Evolutionary conservation across 2,888 invertebrate species (phyloP), one percentile per base, ranked within the genome.

Genomic region (Amblyjoppa proteus): DNA sequence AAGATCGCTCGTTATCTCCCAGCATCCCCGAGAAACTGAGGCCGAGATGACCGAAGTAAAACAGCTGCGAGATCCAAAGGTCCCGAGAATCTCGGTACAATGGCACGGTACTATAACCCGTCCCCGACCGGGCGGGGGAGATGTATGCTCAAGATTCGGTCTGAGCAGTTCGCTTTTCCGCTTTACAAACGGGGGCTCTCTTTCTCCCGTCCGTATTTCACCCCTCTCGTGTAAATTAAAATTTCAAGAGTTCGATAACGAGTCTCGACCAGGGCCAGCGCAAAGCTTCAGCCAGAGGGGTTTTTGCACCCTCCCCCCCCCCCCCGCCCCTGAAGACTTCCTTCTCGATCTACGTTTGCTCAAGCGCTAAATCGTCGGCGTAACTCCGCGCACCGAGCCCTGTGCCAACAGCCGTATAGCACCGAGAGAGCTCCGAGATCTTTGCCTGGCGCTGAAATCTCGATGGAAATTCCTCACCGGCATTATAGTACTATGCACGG

Each of bases 231-330:
- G 82, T 85, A 82, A 85, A 85, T 90, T 90, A 90, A 91, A 90
- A 89, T 90, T 91, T 92, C 88, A 90, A 90, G 90, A 89, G 90
- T 88, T 84, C 87, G 89, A 92, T 91, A 91, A 91, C 89, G 90
- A 92, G 89, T 87, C 83, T 88, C 41, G 41, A 88, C 88, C 89
- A 80, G 56, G 13, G 61, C 61, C 28, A 61, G 69, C 45, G 58
- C 34, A 70, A 53, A 56, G 64, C 74, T 69, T 13, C 69, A 68
- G 31, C 56, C 49, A 38, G 68, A 51, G 51, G 38, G 31, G 31
- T 20, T 61, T 61, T 11, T 41, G 11, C 41, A 11, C 41, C 34
- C 34, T 4, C 34, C 5, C 34, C 34, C 28, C 0, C 0, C 28
- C 28, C 28, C 28, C 28, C 1, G 25, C 58, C 16, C 20, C 51